phyloP scores from a whole-genome alignment of 64 coral and sea anemone species.

The Actinia equina region DNA sequence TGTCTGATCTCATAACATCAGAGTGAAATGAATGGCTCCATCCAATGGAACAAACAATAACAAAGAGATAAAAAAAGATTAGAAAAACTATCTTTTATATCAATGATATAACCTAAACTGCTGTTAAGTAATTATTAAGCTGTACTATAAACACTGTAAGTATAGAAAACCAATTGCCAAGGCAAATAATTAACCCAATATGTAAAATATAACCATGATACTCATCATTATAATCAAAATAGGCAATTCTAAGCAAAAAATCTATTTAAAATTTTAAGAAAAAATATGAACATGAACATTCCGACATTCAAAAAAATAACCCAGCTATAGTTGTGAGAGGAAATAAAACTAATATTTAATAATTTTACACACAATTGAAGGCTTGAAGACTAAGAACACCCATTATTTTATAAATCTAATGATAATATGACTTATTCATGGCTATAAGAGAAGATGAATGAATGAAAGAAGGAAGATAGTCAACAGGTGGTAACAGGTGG shows the following conservation, averaged over 20 bases:
- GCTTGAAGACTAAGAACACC: too few species aligned
- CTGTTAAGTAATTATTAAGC: not conserved
- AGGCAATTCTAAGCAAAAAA: too few species aligned
- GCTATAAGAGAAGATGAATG: not conserved
- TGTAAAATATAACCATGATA: too few species aligned
- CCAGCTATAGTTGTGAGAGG: too few species aligned
- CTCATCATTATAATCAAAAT: too few species aligned
- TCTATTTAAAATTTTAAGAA: too few species aligned
- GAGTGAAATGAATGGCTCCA: not conserved
- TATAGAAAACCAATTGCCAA: not conserved
- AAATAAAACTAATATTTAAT: too few species aligned
- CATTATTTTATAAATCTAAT: too few species aligned
- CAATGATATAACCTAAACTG: not conserved
- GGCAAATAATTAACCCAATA: not conserved
- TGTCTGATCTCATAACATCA: not conserved
- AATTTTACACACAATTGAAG: too few species aligned
- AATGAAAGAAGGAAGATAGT: not conserved
- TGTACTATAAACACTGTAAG: not conserved
- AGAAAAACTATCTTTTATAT: constrained; percentile 2
- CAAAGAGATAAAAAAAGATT: not conserved
- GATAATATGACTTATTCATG: not conserved
- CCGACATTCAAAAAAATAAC: too few species aligned
- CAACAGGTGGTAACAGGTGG: not conserved
- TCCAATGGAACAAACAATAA: constrained; percentile 7
- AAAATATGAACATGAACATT: too few species aligned